Base-by-base conservation (phyloP, 1,140 invertebrate species). In the Notospermus geniculatus region DNA sequence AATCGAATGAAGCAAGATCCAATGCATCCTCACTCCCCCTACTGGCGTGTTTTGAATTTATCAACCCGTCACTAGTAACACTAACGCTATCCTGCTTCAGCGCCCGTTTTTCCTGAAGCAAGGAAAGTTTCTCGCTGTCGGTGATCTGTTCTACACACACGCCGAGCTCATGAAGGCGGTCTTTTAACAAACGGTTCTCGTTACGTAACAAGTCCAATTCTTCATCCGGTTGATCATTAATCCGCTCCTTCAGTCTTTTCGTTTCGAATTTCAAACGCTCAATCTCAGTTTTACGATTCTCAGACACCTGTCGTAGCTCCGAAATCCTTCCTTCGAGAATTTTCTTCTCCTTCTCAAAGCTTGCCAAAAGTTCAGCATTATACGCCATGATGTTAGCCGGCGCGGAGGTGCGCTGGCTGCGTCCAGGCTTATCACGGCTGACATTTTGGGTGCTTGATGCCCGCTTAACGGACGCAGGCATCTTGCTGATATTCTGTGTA, bases 281-380 rank as follows among this genome's bases (percentile, higher is more conserved):
- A 28, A 79, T 80, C 60, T 82, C 80, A 17, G 70, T 75, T 70
- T 81, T 80, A 23, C 78, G 62, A 56, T 67, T 68, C 64, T 82
- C 80, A 23, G 77, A 66, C 1, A 76, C 54, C 64, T 81, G 77
- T 23, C 76, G 75, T 25, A 80, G 64, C 56, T 81, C 79, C 0
- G 79, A 80, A 30, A 82, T 79, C 50, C 76, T 67, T 22, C 66
- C 67, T 62, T 82, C 79, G 19, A 75, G 68, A 27, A 63, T 58
- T 62, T 78, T 77, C 61, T 80, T 81, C 60, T 81, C 79, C 59
- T 79, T 79, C 62, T 82, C 80, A 71, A 81, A 80, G 56, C 74
- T 79, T 45, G 80, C 78, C 32, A 81, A 64, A 13, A 81, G 67
- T 64, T 80, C 80, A 9, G 78, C 79, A 71, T 81, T 81, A 63